Conservation (phyloP, 2,113 vertebrate genomes). For the Pristiophorus japonicus region DNA sequence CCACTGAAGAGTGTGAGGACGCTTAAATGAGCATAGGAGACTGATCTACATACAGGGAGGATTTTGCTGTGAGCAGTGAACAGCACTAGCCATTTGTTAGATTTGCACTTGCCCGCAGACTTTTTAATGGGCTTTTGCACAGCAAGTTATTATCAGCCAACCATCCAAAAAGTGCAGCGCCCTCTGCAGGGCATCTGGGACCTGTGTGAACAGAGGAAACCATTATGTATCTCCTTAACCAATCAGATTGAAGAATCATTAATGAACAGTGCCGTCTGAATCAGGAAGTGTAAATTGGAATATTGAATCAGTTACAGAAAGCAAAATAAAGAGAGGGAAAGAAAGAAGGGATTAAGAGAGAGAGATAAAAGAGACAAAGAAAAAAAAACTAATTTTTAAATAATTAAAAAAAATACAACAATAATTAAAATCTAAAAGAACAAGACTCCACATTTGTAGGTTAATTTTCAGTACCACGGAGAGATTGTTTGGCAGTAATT, state of each 20-base stretch:
- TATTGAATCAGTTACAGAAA: background rate
- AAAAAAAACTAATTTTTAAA: background rate
- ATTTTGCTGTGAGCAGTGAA: too few relatives aligned
- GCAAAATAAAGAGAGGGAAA: background rate
- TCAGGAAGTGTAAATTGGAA: background rate
- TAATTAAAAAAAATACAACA: background rate
- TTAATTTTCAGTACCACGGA: background rate
- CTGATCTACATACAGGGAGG: too few relatives aligned
- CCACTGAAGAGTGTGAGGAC: too few relatives aligned
- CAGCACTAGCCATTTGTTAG: too few relatives aligned
- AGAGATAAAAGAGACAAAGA: background rate
- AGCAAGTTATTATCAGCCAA: too few relatives aligned
- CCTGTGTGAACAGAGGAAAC: too few relatives aligned
- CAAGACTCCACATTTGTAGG: background rate
- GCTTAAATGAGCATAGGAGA: too few relatives aligned
- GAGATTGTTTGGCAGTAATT: background rate
- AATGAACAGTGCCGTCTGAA: background rate
- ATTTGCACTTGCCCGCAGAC: too few relatives aligned
- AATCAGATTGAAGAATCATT: background rate
- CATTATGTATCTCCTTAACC: background rate
- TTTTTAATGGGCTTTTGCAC: too few relatives aligned
- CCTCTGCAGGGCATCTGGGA: background rate
- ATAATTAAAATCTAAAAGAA: constrained; percentile 1
- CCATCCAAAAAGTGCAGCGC: background rate
- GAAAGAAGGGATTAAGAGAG: background rate